Evolutionary conservation across 1,140 invertebrate genomes (phyloP).

Genomic region (Ceratitis capitata): DNA sequence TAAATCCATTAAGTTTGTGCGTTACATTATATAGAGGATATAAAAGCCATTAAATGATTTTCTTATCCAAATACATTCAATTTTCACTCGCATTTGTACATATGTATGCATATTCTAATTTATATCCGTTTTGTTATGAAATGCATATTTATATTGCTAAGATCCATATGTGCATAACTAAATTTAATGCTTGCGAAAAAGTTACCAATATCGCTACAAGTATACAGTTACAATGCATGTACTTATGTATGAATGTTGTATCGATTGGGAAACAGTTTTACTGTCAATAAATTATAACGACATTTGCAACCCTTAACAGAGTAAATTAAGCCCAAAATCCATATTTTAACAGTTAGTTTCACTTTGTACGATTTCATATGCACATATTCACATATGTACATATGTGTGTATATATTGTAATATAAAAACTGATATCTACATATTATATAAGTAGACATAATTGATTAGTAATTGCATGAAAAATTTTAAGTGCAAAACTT

Average conservation of each 20-base stretch:
- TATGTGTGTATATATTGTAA: not conserved
- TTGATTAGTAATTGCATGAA: too few species aligned
- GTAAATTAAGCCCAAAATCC: not conserved
- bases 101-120: not conserved
- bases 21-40: too few species aligned
- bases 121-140: too few species aligned
- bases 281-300: constrained; percentile 8
- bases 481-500: too few species aligned
- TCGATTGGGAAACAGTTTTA: not conserved
- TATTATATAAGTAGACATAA: too few species aligned
- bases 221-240: too few species aligned
- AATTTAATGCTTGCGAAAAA: not conserved
- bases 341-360: not conserved
- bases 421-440: too few species aligned
- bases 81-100: not conserved
- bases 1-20: constrained; percentile 22
- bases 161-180: constrained; percentile 14
- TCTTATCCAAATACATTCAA: not conserved
- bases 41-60: not conserved
- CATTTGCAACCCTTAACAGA: not conserved
- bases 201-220: not conserved
- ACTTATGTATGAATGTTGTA: not conserved
- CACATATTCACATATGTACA: not conserved
- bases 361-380: not conserved
- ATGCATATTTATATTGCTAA: not conserved